A percentile compares a stretch with the other conserved stretches of the same genome.
phyloP scores from a whole-genome alignment of 2,888 invertebrate genomes.

The Hydriomena furcata region DNA sequence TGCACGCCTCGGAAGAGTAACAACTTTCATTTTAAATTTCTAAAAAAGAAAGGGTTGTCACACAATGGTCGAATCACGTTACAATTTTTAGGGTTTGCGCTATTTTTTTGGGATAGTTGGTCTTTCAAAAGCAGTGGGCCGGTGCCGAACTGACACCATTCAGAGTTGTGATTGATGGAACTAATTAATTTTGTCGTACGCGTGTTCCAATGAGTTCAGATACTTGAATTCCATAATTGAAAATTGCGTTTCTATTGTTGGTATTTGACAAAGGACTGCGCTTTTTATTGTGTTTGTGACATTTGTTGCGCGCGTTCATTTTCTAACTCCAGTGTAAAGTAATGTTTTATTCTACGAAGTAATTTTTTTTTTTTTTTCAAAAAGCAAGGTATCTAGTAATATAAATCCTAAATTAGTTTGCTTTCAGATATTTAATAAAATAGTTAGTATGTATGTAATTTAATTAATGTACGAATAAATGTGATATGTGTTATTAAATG shows the following conservation, averaged over 20 bases:
- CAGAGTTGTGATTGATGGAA: constrained; percentile 76
- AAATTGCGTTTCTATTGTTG: constrained; percentile 58
- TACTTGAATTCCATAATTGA: constrained; percentile 69
- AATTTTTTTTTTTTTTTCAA: background rate
- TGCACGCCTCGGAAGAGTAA: constrained; percentile 58
- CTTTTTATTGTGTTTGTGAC: constrained; percentile 46
- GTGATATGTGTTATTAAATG: too few species aligned
- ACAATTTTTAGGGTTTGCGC: constrained; percentile 44
- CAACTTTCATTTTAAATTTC: constrained; percentile 40
- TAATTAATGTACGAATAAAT: too few species aligned
- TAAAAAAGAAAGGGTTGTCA: constrained; percentile 59
- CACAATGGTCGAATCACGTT: constrained; percentile 76
- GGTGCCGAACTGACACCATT: constrained; percentile 66
- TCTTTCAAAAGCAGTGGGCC: constrained; percentile 69
- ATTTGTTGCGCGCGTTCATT: constrained; percentile 9
- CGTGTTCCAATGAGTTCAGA: constrained; percentile 59
- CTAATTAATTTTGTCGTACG: constrained; percentile 80
- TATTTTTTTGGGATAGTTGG: constrained; percentile 59
- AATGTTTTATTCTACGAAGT: constrained; percentile 1
- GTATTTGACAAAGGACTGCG: constrained; percentile 50
- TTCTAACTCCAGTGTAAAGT: constrained; percentile 2
- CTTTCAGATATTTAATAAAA: too few species aligned
- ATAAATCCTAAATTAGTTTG: too few species aligned
- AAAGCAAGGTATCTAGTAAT: too few species aligned
- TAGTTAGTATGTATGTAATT: too few species aligned